Conservation (phyloP, 2,888 invertebrate genomes). For the Cantharis nigra region DNA sequence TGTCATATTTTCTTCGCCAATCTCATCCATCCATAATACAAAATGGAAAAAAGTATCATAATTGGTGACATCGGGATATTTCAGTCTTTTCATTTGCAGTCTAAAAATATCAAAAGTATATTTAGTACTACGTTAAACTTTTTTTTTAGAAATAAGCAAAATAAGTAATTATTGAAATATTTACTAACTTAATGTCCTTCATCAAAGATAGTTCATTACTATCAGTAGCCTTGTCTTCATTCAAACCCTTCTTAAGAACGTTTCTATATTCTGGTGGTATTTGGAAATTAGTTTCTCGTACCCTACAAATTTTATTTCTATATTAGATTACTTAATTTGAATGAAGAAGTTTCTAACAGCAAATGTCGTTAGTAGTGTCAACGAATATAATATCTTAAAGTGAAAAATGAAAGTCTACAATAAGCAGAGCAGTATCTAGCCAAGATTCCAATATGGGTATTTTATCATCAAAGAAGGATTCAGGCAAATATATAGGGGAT, state of each 20-base stretch:
- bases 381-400: too few species aligned
- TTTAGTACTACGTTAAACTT: not conserved
- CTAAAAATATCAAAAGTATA: constrained; percentile 41
- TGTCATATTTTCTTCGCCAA: constrained; percentile 54
- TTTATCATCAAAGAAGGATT: too few species aligned
- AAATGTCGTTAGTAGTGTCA: too few species aligned
- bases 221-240: not conserved
- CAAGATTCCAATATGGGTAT: too few species aligned
- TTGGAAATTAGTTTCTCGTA: constrained; percentile 12
- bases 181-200: not conserved
- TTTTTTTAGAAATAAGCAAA: not conserved
- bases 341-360: too few species aligned
- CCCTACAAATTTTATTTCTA: not conserved
- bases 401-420: too few species aligned
- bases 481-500: too few species aligned
- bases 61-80: constrained; percentile 54
- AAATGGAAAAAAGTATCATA: constrained; percentile 62
- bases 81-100: constrained; percentile 44
- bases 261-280: constrained; percentile 31
- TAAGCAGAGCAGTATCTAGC: too few species aligned
- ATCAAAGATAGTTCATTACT: not conserved
- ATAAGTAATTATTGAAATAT: not conserved
- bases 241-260: constrained; percentile 29
- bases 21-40: constrained; percentile 68
- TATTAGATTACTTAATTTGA: not conserved